phyloP scores from a whole-genome alignment of 2,797 vertebrate genomes.

The Scomberomorus guttatus region DNA sequence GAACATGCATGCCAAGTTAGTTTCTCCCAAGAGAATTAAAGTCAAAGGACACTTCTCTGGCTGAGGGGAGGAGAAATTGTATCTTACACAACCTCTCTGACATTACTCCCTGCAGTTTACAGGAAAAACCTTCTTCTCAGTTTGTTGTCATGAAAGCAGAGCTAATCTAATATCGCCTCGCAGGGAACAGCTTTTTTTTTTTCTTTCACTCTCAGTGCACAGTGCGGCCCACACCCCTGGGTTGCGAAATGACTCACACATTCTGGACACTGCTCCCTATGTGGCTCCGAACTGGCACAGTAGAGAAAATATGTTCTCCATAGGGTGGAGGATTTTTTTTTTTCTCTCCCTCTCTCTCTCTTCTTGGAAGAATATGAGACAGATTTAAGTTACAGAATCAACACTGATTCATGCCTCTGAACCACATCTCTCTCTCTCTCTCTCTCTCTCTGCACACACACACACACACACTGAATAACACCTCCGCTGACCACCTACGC shows the following conservation, averaged over 20 bases:
- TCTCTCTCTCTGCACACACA: slow-evolving; percentile 1
- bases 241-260: slow-evolving; percentile 77
- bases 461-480: slow-evolving; percentile 16
- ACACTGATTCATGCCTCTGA: slow-evolving; percentile 37
- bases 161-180: slow-evolving; percentile 46
- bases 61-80: background rate
- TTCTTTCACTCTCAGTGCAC: slow-evolving; percentile 23
- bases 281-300: slow-evolving; percentile 60
- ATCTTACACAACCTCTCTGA: slow-evolving; percentile 33
- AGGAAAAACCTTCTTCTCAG: slow-evolving; percentile 23
- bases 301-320: slow-evolving; percentile 43
- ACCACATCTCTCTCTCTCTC: slow-evolving; percentile 15
- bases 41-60: slow-evolving; percentile 52
- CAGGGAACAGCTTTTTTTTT: slow-evolving; percentile 30
- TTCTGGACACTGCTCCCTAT: slow-evolving; percentile 68
- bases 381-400: slow-evolving; percentile 32
- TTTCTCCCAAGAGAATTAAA: slow-evolving; percentile 24
- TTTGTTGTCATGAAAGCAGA: slow-evolving; percentile 53
- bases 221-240: slow-evolving; percentile 70
- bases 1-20: slow-evolving; percentile 24
- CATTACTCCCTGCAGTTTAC: slow-evolving; percentile 37
- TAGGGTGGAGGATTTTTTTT: slow-evolving; percentile 38
- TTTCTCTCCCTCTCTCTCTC: slow-evolving; percentile 6
- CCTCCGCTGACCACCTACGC: slow-evolving; percentile 61
- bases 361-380: background rate